Percentiles rank a stretch among this genome's conserved stretches.
phyloP scores from a whole-genome alignment of 2,888 invertebrate species.

The Cosmia trapezina region DNA sequence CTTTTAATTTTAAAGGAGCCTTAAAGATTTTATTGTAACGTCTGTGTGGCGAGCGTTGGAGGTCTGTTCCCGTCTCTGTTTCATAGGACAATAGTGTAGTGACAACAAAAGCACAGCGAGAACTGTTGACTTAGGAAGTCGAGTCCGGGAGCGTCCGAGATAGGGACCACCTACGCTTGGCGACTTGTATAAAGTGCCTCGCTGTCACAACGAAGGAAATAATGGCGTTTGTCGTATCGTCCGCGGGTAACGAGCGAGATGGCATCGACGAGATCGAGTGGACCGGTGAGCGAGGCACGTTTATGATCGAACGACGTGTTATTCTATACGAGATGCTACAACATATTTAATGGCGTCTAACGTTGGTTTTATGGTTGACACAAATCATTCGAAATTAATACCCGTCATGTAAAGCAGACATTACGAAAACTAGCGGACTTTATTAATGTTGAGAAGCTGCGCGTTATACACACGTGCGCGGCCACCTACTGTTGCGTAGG shows the following conservation, averaged over 20 bases:
- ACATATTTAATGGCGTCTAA: constrained; percentile 57
- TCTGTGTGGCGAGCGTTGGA: constrained; percentile 67
- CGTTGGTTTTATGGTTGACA: constrained; percentile 48
- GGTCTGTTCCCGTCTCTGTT: constrained; percentile 72
- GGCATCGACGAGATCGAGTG: constrained; percentile 72
- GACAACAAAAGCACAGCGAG: constrained; percentile 84
- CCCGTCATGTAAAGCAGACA: constrained; percentile 53
- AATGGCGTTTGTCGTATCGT: constrained; percentile 72
- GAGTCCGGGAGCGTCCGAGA: constrained; percentile 69
- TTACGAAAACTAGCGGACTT: constrained; percentile 55
- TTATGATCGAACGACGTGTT: constrained; percentile 75
- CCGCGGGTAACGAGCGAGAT: constrained; percentile 72
- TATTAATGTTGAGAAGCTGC: constrained; percentile 46
- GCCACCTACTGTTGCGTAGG: constrained; percentile 54
- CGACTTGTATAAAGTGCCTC: constrained; percentile 70
- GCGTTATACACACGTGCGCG: constrained; percentile 47
- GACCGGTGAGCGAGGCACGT: constrained; percentile 53
- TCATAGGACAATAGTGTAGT: constrained; percentile 77
- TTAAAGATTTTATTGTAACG: constrained; percentile 69
- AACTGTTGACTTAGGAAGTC: constrained; percentile 79
- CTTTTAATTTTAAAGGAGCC: constrained; percentile 74
- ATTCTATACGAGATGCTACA: constrained; percentile 60
- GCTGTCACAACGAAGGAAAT: constrained; percentile 75
- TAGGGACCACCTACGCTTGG: constrained; percentile 84
- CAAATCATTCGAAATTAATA: constrained; percentile 64